Evolutionary conservation across 2,797 vertebrate species (phyloP).

Genomic region (Pseudochaenichthys georgianus): DNA sequence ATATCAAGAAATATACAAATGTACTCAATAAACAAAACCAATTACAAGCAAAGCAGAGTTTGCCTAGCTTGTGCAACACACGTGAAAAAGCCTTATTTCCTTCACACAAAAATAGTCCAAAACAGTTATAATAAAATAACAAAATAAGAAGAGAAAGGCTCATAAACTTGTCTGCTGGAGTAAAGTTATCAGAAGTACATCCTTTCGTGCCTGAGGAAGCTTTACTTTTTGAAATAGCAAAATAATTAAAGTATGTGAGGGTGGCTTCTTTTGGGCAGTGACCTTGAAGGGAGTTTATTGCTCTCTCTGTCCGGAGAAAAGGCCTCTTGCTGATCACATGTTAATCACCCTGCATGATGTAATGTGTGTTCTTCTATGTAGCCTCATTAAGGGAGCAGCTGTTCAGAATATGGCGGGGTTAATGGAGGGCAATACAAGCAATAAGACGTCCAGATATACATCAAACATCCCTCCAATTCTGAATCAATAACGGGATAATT

Average conservation of each 20-base stretch:
- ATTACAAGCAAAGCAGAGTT: neutral
- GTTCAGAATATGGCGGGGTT: slow-evolving; percentile 51
- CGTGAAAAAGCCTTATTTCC: neutral
- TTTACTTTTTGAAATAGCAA: neutral
- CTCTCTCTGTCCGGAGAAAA: slow-evolving; percentile 33
- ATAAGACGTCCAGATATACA: slow-evolving; percentile 39
- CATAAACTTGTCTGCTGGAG: slow-evolving; percentile 10
- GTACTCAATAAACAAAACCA: neutral
- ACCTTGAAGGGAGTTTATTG: slow-evolving; percentile 47
- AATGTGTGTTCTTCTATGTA: slow-evolving; percentile 56
- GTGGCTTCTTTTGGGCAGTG: slow-evolving; percentile 21
- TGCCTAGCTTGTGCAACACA: neutral
- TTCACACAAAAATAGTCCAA: slow-evolving; percentile 17
- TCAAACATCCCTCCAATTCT: slow-evolving; percentile 46
- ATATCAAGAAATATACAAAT: neutral
- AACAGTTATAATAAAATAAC: slow-evolving; percentile 18
- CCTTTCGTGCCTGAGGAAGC: slow-evolving; percentile 26
- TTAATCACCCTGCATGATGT: slow-evolving; percentile 61
- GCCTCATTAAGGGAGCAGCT: slow-evolving; percentile 62
- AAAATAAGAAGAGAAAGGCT: slow-evolving; percentile 35
- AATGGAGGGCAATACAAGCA: slow-evolving; percentile 51
- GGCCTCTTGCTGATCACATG: slow-evolving; percentile 43
- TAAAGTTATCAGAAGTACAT: slow-evolving; percentile 32
- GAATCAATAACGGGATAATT: slow-evolving; percentile 65
- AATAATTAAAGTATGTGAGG: neutral